Base-by-base conservation (phyloP, 2,797 vertebrate species). In the Vipera latastei region DNA sequence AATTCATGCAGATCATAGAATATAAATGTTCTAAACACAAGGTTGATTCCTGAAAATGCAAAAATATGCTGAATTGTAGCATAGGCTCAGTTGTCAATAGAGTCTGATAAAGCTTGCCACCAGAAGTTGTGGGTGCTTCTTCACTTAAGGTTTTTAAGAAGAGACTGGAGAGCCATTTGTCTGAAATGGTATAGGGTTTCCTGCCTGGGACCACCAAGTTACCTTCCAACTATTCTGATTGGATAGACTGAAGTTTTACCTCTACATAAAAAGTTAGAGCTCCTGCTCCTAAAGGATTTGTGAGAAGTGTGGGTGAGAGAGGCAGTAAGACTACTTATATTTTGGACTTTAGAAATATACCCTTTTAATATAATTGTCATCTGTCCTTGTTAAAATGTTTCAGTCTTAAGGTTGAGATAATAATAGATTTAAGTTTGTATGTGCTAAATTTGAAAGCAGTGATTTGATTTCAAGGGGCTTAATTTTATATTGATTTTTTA, bases 271-370 rank as follows among this genome's bases (percentile, higher is more conserved):
- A 83, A 69, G 83, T 13, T 48, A 38, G 60, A 86, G 78, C 48
- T 92, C 22, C 51, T 90, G 2, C 60, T 51, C 25, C 89, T 86
- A 90, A 92, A 93, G 90, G 61, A 65, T 61, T 93, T 44, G 56
- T 91, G 92, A 55, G 55, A 93, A 88, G 20, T 88, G 44, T 88
- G 44, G 78, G 28, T 88, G 55, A 14, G 53, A 73, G 38, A 78
- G 16, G 53, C 38, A 48, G 22, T 73, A 44, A n/a, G 56, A 2
- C 16, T 51, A 26, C 63, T 88, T 85, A 53, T 44, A 53, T 60
- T 83, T 83, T 56, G 51, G n/a, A 78, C 85, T 38, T 88, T 57
- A 44, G 38, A 83, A 78, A 56, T 93, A 90, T n/a, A 2, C 38
- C 28, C 1, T 13, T 88, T 63, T 51, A 89, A 60, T 18, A 26